These are phyloP conservation scores for Danio choprae DNA, from an alignment of 2,797 vertebrate species.

Conservation along the genomic window DNA sequence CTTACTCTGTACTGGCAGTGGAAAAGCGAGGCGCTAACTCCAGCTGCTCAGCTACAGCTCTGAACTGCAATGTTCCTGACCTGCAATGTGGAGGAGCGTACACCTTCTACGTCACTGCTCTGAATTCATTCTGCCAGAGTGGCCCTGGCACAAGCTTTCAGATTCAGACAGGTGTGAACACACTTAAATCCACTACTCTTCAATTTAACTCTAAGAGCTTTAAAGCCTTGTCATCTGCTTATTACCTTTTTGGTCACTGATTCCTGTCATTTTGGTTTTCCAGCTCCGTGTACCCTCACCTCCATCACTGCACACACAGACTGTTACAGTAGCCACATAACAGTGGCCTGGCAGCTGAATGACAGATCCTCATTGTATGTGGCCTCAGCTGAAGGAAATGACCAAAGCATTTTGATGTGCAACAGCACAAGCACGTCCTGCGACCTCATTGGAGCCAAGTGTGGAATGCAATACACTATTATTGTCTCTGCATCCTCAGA, in stretches of 20 bases:
- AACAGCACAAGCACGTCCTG: slow-evolving; percentile 75
- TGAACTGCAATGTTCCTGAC: slow-evolving; percentile 69
- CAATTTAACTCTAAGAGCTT: neutral
- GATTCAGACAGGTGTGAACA: slow-evolving; percentile 75
- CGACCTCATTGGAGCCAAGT: slow-evolving; percentile 63
- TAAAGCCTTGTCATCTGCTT: neutral
- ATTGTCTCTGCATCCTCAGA: slow-evolving; percentile 76
- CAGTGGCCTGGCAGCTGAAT: slow-evolving; percentile 71
- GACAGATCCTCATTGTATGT: slow-evolving; percentile 67
- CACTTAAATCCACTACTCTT: neutral
- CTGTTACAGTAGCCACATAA: slow-evolving; percentile 73
- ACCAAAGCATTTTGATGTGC: slow-evolving; percentile 70
- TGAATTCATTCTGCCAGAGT: slow-evolving; percentile 72
- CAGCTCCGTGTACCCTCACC: slow-evolving; percentile 76
- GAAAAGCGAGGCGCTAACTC: slow-evolving; percentile 59
- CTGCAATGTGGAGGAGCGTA: slow-evolving; percentile 76
- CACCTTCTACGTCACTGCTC: slow-evolving; percentile 69
- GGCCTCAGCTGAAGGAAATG: slow-evolving; percentile 74
- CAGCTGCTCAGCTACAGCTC: slow-evolving; percentile 62
- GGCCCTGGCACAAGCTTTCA: slow-evolving; percentile 64
- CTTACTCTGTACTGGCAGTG: slow-evolving; percentile 69
- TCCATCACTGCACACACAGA: slow-evolving; percentile 61
- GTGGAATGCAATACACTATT: slow-evolving; percentile 75
- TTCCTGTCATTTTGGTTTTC: neutral
- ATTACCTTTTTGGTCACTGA: neutral